phyloP scores from a whole-genome alignment of 2,797 vertebrate genomes.

The Gymnopithys bicolor region DNA sequence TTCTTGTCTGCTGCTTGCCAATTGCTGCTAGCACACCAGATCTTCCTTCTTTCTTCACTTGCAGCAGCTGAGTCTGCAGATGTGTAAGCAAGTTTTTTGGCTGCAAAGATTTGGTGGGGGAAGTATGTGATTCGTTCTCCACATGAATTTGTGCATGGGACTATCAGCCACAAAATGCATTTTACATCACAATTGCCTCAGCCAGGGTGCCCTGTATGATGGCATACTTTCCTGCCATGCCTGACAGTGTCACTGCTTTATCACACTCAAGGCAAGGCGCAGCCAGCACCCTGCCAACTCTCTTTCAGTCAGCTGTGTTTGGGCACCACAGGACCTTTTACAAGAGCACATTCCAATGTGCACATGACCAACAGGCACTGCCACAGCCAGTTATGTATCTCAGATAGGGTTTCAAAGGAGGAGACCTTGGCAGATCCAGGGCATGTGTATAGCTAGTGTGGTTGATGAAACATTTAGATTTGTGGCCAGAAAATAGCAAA shows the following conservation, averaged over 20 bases:
- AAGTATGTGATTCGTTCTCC: background rate
- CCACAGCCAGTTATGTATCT: background rate
- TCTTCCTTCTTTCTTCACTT: background rate
- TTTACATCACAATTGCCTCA: background rate
- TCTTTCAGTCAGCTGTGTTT: background rate
- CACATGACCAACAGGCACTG: rapidly evolving
- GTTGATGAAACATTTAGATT: background rate
- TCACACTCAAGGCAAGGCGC: background rate
- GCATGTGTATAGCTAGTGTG: background rate
- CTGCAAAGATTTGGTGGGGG: background rate
- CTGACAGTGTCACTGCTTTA: background rate
- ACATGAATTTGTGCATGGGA: background rate
- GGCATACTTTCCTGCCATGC: rapidly evolving
- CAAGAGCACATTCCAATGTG: background rate
- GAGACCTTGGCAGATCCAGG: background rate
- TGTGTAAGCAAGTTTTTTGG: background rate
- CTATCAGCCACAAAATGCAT: background rate
- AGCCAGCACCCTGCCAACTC: background rate
- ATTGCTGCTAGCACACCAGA: background rate
- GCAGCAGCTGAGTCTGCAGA: background rate
- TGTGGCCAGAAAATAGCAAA: background rate
- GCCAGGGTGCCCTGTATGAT: rapidly evolving
- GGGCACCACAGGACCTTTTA: background rate
- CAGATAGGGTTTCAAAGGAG: background rate
- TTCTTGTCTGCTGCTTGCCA: background rate